These are phyloP conservation scores for Peromyscus nudipes DNA, from an alignment of 2,797 vertebrate genomes.

Conservation along the genomic window DNA sequence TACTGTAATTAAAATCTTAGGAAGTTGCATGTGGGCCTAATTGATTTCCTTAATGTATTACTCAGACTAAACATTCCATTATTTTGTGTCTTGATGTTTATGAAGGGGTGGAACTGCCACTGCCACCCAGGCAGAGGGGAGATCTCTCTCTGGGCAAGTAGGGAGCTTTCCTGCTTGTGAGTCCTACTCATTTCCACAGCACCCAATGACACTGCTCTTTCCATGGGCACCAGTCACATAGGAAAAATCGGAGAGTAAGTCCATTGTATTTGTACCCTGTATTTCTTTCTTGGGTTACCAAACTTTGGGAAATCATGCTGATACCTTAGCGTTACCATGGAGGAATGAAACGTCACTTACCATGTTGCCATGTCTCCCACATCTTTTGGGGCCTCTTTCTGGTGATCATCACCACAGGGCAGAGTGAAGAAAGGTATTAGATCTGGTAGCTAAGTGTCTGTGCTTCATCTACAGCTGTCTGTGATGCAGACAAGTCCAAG, in stretches of 20 bases:
- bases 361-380: no score
- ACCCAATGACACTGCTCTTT: neutral
- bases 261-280: neutral
- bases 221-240: neutral
- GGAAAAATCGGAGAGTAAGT: neutral
- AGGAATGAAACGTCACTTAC: neutral
- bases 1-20: constrained; percentile 86
- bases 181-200: neutral
- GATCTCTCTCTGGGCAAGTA: neutral
- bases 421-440: neutral
- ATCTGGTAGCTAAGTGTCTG: neutral
- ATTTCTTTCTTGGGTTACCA: constrained; percentile 33
- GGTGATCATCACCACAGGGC: neutral
- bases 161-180: neutral
- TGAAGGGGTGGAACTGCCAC: constrained; percentile 74
- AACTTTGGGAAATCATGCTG: neutral
- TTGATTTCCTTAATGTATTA: constrained; percentile 86
- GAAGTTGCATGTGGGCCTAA: constrained; percentile 85
- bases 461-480: neutral
- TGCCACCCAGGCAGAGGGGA: constrained; percentile 71
- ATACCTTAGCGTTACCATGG: neutral
- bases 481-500: neutral
- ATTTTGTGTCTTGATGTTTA: constrained; percentile 82
- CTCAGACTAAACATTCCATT: constrained; percentile 85
- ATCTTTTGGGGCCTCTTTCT: neutral